Evolutionary conservation across 2,888 invertebrate genomes (phyloP).

Genomic region (Osedax fenrisi): DNA sequence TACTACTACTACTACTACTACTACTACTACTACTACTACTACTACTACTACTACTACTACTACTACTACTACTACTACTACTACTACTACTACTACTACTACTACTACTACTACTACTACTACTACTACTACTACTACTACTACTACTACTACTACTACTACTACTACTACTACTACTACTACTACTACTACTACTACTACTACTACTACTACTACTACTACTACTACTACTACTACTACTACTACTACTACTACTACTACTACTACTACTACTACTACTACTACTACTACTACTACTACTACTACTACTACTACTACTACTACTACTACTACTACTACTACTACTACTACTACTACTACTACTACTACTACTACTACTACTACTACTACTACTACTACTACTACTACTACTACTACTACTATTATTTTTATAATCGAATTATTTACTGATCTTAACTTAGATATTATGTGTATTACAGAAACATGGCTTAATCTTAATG

Average conservation of each 20-base stretch:
- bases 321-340: constrained; percentile 39
- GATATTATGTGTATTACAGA: no score
- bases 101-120: constrained; percentile 6
- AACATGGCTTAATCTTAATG: no score
- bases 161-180: constrained; percentile 3
- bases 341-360: constrained; percentile 34
- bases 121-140: neutral
- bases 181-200: neutral
- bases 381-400: constrained; percentile 32
- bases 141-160: constrained; percentile 6
- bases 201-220: constrained; percentile 1
- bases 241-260: neutral
- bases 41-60: constrained; percentile 1
- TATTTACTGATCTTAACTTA: no score
- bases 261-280: neutral
- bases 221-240: constrained; percentile 1
- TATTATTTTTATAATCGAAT: constrained; percentile 27
- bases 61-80: constrained; percentile 9
- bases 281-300: neutral
- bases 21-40: constrained; percentile 9
- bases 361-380: constrained; percentile 32
- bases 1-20: constrained; percentile 10
- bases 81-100: constrained; percentile 7
- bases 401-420: constrained; percentile 29
- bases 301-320: neutral